Evolutionary conservation across 2,113 vertebrate genomes (phyloP).

Genomic region (Colaptes auratus): DNA sequence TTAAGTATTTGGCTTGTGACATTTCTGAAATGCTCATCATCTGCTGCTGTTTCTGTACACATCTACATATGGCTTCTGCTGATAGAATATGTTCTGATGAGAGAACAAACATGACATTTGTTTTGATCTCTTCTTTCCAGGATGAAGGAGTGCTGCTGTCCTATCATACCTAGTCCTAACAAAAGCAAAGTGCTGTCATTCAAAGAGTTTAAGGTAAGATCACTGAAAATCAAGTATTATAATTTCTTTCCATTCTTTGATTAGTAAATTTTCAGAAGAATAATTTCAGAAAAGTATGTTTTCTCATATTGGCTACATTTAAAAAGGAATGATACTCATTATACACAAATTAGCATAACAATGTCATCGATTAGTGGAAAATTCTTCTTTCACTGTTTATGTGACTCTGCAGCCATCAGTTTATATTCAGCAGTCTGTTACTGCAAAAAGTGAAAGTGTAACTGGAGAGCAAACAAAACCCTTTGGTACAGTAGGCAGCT

Average conservation of each 20-base stretch:
- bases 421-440: background rate
- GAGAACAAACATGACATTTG: background rate
- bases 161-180: constrained; percentile 75
- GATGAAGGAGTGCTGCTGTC: constrained; percentile 73
- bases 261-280: background rate
- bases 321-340: background rate
- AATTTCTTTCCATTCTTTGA: background rate
- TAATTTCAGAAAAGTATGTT: background rate
- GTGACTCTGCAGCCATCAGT: background rate
- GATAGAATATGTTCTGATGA: background rate
- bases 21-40: background rate
- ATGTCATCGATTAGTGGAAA: background rate
- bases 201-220: constrained; percentile 68
- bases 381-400: background rate
- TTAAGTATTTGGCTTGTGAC: background rate
- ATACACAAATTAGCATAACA: background rate
- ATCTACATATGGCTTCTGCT: background rate
- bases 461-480: background rate
- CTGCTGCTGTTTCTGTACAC: background rate
- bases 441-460: background rate
- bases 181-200: constrained; percentile 75
- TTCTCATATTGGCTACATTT: background rate
- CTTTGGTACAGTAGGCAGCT: background rate
- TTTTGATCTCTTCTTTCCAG: constrained; percentile 38
- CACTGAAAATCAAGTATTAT: background rate